Evolutionary conservation across 2,888 invertebrate genomes (phyloP), one percentile per base, ranked within the genome.

Genomic region (Athripsodes cinereus): DNA sequence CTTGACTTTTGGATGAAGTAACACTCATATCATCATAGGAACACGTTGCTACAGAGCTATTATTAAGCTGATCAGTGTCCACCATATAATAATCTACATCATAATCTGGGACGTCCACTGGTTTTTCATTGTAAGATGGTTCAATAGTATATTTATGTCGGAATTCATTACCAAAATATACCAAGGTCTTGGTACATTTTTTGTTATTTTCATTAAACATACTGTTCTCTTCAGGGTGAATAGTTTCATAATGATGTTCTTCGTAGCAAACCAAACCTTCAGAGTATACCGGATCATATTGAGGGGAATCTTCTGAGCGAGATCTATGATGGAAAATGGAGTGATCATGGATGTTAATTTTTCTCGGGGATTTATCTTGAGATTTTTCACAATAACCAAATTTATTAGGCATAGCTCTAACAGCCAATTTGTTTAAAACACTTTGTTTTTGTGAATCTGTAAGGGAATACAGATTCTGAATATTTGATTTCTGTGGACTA

Each of bases 391-490:
- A 34, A n/a, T 53, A 46, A 19, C 56, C 56, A 20, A 50, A 57
- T 18, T 57, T 80, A 69, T 85, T 83, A 1, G 86, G 84, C 79
- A 86, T 83, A 2, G 85, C 86, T 53, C 87, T 78, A 20, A 86
- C 84, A 6, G 84, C 84, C 52, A 87, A 71, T 51, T 83, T 63
- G 50, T 61, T 63, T 53, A 57, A 61, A 5, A 55, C 49, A 1
- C 46, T 48, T 16, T 61, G 68, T 64, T 66, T 70, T 62, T 55
- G 58, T 16, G 44, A 22, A 22, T 58, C 57, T 1, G 54, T 51
- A 1, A 57, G 57, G 21, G 57, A 57, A 66, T 59, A 65, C 65
- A 13, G 65, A 63, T n/a, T 65, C 57, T 22, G 66, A 58, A 40
- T 22, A 64, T 58, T 52, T 62, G 63, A 57, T 62, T 57, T 57